Conservation (phyloP, 2,888 invertebrate species). For the Parochlus steinenii region DNA sequence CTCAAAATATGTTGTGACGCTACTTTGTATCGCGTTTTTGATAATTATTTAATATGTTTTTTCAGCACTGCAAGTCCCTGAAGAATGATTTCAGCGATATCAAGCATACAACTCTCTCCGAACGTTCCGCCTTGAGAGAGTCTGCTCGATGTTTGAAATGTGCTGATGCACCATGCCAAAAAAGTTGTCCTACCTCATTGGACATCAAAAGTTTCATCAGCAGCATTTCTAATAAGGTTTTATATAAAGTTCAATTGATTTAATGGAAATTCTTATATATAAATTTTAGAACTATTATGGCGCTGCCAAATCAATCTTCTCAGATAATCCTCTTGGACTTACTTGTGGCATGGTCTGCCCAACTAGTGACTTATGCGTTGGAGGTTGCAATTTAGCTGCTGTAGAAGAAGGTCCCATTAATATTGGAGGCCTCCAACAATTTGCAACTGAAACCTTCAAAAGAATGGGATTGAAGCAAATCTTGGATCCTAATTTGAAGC, state of each 20-base stretch:
- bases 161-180: slow-evolving; percentile 95
- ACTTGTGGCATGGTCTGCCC: slow-evolving; percentile 99
- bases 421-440: slow-evolving; percentile 96
- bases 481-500: slow-evolving; percentile 50
- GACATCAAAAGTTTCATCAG: slow-evolving; percentile 95
- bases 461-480: slow-evolving; percentile 85
- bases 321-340: slow-evolving; percentile 90
- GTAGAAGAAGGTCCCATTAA: slow-evolving; percentile 96
- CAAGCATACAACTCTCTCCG: slow-evolving; percentile 92
- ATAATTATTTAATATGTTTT: slow-evolving; percentile 13
- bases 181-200: slow-evolving; percentile 94
- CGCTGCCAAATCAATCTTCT: slow-evolving; percentile 86
- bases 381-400: slow-evolving; percentile 91
- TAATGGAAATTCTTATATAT: neutral
- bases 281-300: slow-evolving; percentile 90
- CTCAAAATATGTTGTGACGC: no score
- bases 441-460: slow-evolving; percentile 91
- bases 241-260: slow-evolving; percentile 23
- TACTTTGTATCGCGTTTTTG: no score
- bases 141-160: slow-evolving; percentile 81
- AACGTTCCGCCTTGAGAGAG: slow-evolving; percentile 82
- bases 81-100: slow-evolving; percentile 90
- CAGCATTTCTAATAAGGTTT: slow-evolving; percentile 90
- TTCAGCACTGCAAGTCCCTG: slow-evolving; percentile 48
- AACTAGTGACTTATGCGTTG: slow-evolving; percentile 95